Conservation (phyloP, 2,797 vertebrate species). For the Coracias cyanogaster region DNA sequence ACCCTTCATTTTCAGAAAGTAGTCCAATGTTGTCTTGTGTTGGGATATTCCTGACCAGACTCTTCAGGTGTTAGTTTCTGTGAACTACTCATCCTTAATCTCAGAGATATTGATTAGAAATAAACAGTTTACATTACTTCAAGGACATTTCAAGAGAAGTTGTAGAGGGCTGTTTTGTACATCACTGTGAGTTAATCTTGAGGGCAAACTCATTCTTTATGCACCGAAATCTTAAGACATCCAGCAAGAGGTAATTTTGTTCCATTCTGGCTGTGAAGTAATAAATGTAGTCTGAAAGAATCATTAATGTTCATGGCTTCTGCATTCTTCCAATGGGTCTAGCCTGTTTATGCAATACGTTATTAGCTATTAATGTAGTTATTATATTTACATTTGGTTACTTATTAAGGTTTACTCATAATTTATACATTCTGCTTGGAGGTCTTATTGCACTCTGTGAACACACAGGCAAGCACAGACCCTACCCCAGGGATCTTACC, state of each 20-base stretch:
- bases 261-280: neutral
- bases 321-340: neutral
- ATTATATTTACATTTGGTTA: neutral
- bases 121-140: constrained; percentile 34
- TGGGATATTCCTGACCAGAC: constrained; percentile 28
- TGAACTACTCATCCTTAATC: constrained; percentile 41
- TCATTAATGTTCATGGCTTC: neutral
- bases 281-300: neutral
- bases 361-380: neutral
- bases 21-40: neutral
- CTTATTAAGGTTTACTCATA: neutral
- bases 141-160: constrained; percentile 29
- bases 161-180: constrained; percentile 50
- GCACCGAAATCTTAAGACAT: neutral
- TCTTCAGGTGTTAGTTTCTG: constrained; percentile 29
- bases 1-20: constrained; percentile 20
- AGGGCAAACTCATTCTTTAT: neutral
- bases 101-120: constrained; percentile 34
- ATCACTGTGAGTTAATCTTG: neutral
- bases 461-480: fast-evolving
- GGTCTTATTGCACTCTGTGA: neutral
- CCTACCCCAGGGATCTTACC: neutral
- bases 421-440: neutral
- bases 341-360: neutral
- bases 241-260: neutral